Conservation (phyloP, 2,113 vertebrate species). For the Corythaixoides concolor region DNA sequence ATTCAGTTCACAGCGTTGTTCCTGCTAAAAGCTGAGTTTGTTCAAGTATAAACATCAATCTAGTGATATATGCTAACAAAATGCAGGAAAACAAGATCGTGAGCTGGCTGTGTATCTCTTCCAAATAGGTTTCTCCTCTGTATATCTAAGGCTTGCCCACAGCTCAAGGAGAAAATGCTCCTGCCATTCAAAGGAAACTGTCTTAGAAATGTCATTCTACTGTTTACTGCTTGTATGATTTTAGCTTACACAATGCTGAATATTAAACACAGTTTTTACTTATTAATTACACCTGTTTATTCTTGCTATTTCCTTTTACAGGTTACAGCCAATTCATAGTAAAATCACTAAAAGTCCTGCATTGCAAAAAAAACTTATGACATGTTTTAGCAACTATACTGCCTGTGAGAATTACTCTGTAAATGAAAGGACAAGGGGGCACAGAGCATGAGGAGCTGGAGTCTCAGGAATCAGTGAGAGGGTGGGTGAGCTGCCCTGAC, state of each 20-base stretch:
- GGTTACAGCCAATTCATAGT: background rate
- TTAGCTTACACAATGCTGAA: background rate
- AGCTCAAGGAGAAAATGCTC: background rate
- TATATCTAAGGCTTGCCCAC: background rate
- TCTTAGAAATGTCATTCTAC: background rate
- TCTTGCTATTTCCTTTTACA: background rate
- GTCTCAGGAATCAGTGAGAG: accelerated
- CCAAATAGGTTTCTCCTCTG: background rate
- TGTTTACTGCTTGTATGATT: background rate
- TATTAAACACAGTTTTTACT: background rate
- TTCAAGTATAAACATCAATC: background rate
- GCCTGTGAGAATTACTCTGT: background rate
- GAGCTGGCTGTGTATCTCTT: background rate
- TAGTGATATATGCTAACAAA: background rate
- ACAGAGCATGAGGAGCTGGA: background rate
- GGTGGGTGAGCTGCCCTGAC: background rate
- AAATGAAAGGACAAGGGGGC: background rate
- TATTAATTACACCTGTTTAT: background rate
- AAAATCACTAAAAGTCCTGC: background rate
- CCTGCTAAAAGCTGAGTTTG: background rate
- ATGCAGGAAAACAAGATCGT: background rate
- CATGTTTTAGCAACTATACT: background rate
- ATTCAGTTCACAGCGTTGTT: background rate
- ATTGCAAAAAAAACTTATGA: background rate
- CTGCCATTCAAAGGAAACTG: background rate